Conservation (phyloP, 2,113 vertebrate genomes). For the Planiliza haematocheilus region DNA sequence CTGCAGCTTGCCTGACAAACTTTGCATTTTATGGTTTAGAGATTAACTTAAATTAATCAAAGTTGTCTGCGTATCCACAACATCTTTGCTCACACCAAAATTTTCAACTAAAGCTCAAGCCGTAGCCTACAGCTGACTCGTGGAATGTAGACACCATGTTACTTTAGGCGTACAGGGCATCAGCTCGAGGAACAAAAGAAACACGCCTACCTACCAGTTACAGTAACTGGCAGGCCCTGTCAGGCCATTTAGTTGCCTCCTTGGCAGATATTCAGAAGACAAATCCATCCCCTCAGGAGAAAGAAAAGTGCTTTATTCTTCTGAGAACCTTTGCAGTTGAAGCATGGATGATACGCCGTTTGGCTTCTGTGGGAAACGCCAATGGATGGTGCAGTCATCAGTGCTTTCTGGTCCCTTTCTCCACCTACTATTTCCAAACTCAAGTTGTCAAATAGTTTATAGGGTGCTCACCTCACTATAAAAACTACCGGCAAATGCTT, state of each 20-base stretch:
- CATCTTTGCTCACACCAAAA: too few relatives aligned
- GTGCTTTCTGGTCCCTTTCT: not conserved
- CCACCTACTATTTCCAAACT: not conserved
- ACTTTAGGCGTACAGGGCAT: conserved; percentile 13
- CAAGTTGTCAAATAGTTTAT: not conserved
- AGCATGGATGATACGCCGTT: not conserved
- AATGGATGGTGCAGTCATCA: not conserved
- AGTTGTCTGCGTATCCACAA: too few relatives aligned
- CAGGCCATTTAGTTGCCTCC: conserved; percentile 12
- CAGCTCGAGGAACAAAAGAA: conserved; percentile 30
- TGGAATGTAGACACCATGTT: not conserved
- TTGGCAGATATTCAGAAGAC: conserved; percentile 17
- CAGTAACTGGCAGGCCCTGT: conserved; percentile 25
- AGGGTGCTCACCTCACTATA: not conserved
- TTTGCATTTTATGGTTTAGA: too few relatives aligned
- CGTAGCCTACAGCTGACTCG: not conserved
- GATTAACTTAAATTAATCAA: too few relatives aligned
- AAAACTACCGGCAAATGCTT: conserved; percentile 15
- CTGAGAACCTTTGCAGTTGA: not conserved
- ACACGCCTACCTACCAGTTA: conserved; percentile 15
- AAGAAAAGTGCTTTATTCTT: conserved; percentile 20
- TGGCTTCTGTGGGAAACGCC: not conserved
- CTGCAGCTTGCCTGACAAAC: too few relatives aligned
- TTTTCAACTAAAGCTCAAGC: too few relatives aligned
- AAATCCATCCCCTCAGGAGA: conserved; percentile 24